Evolutionary conservation across 2,113 vertebrate genomes (phyloP).

Genomic region (Puma concolor): DNA sequence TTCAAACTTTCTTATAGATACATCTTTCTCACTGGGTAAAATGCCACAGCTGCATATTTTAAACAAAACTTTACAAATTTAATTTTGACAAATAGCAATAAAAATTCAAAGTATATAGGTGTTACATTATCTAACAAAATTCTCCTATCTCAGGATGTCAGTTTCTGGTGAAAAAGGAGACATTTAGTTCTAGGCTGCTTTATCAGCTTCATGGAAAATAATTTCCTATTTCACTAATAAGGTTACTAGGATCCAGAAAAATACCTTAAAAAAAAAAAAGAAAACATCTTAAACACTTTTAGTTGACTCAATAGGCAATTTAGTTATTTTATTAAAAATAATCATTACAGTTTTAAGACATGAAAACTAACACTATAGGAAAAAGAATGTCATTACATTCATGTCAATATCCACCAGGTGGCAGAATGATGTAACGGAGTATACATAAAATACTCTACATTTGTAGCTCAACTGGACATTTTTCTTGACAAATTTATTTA

Average conservation of each 20-base stretch:
- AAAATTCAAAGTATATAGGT: neutral
- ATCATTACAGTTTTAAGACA: neutral
- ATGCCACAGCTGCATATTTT: neutral
- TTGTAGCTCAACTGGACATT: neutral
- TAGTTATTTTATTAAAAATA: neutral
- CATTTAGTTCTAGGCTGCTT: neutral
- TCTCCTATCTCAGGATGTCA: neutral
- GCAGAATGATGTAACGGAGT: neutral
- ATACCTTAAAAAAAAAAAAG: neutral
- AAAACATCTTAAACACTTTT: neutral
- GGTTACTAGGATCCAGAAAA: conserved; percentile 22
- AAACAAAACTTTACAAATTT: conserved; percentile 26
- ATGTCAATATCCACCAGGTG: conserved; percentile 48
- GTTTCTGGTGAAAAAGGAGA: neutral
- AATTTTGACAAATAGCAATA: neutral
- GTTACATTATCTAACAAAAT: neutral
- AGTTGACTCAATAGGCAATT: neutral
- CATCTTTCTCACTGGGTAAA: neutral
- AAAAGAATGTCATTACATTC: neutral
- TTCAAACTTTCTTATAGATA: neutral
- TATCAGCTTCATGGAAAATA: neutral
- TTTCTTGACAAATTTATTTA: neutral
- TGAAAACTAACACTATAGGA: neutral
- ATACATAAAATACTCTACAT: neutral
- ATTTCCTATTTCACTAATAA: neutral